Base-by-base conservation (phyloP, 2,113 vertebrate genomes). In the Candoia aspera region DNA sequence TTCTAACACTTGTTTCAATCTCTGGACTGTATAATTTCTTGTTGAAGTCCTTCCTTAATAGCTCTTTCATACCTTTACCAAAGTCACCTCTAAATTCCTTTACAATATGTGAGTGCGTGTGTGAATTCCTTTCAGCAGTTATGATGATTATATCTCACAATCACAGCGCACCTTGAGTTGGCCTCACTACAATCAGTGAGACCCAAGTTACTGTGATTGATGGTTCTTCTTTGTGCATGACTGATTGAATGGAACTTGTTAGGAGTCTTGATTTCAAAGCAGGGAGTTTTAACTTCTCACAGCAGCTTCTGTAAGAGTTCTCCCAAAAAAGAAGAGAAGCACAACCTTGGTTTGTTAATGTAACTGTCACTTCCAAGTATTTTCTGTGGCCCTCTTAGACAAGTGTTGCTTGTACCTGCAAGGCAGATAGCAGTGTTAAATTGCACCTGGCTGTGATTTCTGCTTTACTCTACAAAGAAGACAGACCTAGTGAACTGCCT, bases 341-440 rank as follows among this genome's bases (percentile, higher is more conserved):
- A 92, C 90, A 94, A 95, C 94, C 91, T 96, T 97, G 94, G 95
- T 95, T 73, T 24, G 84, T 87, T 92, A 33, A 94, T 88, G 93
- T 59, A 90, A 54, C 90, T 62, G 93, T 95, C 93, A 73, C 91
- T 95, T 94, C 79, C 87, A 1, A 21, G 92, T 33, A 53, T 46
- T 95, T 92, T 93, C 94, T 58, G 88, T 88, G 96, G 95, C 93
- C 11, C 87, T 24, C 79, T 5, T 21, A 93, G 89, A 92, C 93
- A 53, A 94, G 96, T 49, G 91, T 83, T 87, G 92, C 94, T 92
- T 8, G 89, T 93, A 93, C 93, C 96, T 95, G 2, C 21, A 49
- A 91, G 95, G 94, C 95, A 95, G 94, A 57, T 33, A 86, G 95
- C 86, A 86, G 91, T 24, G 93, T 93, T 96, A 94, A 96, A 96